Evolutionary conservation across 2,113 vertebrate species (phyloP), one percentile per base, ranked within the genome.

Genomic region (Peromyscus maniculatus): DNA sequence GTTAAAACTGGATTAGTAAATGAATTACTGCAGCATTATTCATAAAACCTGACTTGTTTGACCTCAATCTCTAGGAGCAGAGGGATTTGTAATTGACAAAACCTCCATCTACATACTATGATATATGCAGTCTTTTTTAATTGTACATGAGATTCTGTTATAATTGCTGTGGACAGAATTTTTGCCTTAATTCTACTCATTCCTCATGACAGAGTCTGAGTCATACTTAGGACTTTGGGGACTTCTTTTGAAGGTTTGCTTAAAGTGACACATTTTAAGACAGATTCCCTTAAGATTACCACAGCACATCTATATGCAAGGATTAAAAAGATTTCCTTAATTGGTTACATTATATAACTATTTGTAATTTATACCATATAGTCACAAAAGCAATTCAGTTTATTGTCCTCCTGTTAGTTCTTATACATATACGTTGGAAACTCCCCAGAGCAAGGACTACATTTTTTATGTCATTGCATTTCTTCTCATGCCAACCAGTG

Each of bases 11-110:
- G 93, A 97, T 95, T 95, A 97, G 71, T 84, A 94, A 95, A 98
- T 97, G 93, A 96, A 97, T 96, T 91, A 98, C 83, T 88, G 43
- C 13, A 87, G 62, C 66, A 92, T 97, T 94, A 96, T 93, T 97
- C 92, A 95, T 95, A 91, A 28, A 98, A 96, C 87, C 83, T 88
- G 87, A 95, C 94, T 91, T 88, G 74, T 97, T 96, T 98, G 92
- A 97, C 97, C 96, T 95, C 87, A 92, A 71, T 97, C 75, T 96
- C 57, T 49, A 72, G 93, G 96, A 98, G 89, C 95, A 96, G 39
- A 55, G 90, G 74, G 71, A 97, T 96, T 93, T 96, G 49, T 94
- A 97, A 96, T 75, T 93, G 96, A 91, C 26, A 83, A 79, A 89
- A 31, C 28, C 79, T 93, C 91, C 91, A 55, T 95, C 43, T 46